phyloP scores from a whole-genome alignment of 2,888 invertebrate genomes.

The Strigamia crassipes region DNA sequence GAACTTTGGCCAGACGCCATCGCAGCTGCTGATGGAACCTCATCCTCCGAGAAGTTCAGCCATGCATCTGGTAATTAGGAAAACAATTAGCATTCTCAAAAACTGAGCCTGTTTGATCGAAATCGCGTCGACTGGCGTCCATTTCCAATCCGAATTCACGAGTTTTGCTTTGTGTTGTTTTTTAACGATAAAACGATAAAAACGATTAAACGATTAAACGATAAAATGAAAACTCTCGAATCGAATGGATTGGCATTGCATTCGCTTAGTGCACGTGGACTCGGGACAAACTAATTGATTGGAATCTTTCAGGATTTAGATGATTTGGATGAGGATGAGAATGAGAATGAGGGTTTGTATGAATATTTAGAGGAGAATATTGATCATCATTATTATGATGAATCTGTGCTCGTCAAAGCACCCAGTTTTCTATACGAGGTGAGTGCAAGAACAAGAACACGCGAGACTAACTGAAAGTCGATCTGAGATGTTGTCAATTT shows the following conservation, averaged over 20 bases:
- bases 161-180: no score
- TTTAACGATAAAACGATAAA: no score
- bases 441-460: neutral
- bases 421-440: conserved; percentile 37
- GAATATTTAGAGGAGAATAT: conserved; percentile 12
- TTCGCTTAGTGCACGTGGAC: no score
- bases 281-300: neutral
- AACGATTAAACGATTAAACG: no score
- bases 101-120: no score
- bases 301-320: conserved; percentile 4
- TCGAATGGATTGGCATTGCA: no score
- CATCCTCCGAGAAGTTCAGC: conserved; percentile 96
- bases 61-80: conserved; percentile 76
- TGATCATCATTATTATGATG: conserved; percentile 35
- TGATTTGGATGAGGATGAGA: neutral
- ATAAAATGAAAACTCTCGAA: no score
- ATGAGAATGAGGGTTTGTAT: conserved; percentile 33
- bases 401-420: neutral
- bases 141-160: no score
- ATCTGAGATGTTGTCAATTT: neutral
- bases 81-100: neutral
- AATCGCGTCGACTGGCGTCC: no score
- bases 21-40: conserved; percentile 95
- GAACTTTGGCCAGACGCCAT: conserved; percentile 98
- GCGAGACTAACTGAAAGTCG: neutral